Conservation (phyloP, 1,140 invertebrate species). For the Brachionus manjavacas region DNA sequence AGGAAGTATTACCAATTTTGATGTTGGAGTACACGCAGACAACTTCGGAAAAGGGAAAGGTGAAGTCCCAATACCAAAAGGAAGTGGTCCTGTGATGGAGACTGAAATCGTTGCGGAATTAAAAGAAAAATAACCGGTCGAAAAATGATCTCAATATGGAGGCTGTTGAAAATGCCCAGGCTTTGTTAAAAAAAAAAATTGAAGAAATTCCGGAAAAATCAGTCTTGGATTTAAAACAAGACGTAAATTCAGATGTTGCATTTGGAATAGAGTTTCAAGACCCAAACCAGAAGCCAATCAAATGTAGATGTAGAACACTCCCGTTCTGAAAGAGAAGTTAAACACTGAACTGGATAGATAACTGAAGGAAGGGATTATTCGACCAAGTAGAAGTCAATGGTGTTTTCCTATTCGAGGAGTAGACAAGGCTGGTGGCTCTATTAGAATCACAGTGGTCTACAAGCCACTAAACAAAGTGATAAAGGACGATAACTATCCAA, state of each 20-base stretch:
- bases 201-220: background rate
- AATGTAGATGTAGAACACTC: background rate
- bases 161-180: background rate
- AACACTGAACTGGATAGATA: background rate
- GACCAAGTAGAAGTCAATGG: background rate
- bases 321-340: background rate
- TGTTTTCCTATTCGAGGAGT: background rate
- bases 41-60: background rate
- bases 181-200: background rate
- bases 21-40: background rate
- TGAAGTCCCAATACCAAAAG: background rate
- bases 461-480: too few relatives aligned
- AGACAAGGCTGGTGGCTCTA: too few relatives aligned
- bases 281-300: background rate
- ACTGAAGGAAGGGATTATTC: background rate
- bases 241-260: background rate
- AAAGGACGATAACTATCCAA: too few relatives aligned
- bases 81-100: background rate
- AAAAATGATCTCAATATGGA: background rate
- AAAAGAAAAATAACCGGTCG: background rate
- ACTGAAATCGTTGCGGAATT: background rate
- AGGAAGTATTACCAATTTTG: too few relatives aligned
- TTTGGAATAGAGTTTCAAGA: background rate
- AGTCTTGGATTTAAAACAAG: background rate
- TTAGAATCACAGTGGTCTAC: too few relatives aligned